Percentiles rank a stretch among this genome's conserved stretches.
Conservation (phyloP, 2,797 vertebrate genomes). For the Rhynchonycteris naso region DNA sequence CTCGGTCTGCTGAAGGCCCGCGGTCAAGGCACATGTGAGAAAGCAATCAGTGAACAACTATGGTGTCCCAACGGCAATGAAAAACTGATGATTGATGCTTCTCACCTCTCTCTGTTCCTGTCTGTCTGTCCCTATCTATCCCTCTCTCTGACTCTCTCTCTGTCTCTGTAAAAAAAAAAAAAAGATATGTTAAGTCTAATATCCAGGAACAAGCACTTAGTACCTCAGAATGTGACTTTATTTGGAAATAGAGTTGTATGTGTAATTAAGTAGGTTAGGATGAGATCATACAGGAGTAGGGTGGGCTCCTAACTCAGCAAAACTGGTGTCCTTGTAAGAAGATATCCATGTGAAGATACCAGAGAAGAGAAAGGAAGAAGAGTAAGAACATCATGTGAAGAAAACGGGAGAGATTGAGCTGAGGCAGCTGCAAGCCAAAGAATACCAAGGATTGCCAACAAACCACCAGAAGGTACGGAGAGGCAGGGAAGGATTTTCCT, state of each 20-base stretch:
- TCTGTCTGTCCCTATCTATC: too few species aligned
- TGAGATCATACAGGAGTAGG: not conserved
- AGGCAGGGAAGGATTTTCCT: not conserved
- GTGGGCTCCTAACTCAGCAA: not conserved
- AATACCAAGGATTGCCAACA: not conserved
- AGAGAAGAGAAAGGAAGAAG: not conserved
- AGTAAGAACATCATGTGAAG: not conserved
- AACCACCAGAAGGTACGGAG: not conserved
- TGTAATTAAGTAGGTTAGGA: not conserved
- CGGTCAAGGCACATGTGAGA: too few species aligned
- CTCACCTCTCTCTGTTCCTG: too few species aligned
- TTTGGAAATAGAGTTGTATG: not conserved
- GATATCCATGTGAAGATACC: not conserved
- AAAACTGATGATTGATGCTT: too few species aligned
- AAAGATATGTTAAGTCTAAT: not conserved
- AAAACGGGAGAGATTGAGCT: not conserved
- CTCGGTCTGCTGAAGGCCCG: too few species aligned
- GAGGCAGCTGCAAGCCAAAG: not conserved
- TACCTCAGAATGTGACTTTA: not conserved
- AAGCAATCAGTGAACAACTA: too few species aligned
- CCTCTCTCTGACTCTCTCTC: too few species aligned
- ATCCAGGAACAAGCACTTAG: not conserved
- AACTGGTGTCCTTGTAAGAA: not conserved
- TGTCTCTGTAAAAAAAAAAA: too few species aligned
- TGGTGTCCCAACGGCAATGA: too few species aligned